phyloP scores from a whole-genome alignment of 1,140 invertebrate genomes.

The Heliothis virescens region DNA sequence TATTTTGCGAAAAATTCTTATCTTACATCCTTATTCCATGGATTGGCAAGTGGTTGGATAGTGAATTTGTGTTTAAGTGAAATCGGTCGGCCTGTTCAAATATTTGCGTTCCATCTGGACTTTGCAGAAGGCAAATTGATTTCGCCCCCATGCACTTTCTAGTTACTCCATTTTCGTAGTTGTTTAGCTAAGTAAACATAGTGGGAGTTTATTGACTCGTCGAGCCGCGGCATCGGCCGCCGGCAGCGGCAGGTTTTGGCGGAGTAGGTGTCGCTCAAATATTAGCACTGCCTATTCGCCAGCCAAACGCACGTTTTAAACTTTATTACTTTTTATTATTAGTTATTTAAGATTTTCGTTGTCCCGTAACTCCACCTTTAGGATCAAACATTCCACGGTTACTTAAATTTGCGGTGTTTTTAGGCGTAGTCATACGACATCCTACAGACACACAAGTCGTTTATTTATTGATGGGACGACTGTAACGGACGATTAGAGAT shows the following conservation, averaged over 20 bases:
- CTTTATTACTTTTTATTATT: conserved; percentile 73
- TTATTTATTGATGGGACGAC: conserved; percentile 53
- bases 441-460: conserved; percentile 51
- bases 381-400: conserved; percentile 49
- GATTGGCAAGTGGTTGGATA: not conserved
- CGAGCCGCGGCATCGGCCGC: conserved; percentile 46
- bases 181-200: conserved; percentile 53
- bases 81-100: not conserved
- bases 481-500: conserved; percentile 55
- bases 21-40: not conserved
- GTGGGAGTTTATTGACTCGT: conserved; percentile 76
- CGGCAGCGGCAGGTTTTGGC: conserved; percentile 73
- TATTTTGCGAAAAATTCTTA: not conserved
- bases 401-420: conserved; percentile 57
- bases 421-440: conserved; percentile 52
- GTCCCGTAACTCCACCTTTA: conserved; percentile 56
- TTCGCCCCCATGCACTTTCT: conserved; percentile 51
- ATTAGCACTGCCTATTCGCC: conserved; percentile 79
- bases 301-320: conserved; percentile 68
- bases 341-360: conserved; percentile 58
- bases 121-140: conserved; percentile 2
- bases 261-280: conserved; percentile 83
- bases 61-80: conserved; percentile 27
- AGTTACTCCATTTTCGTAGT: conserved; percentile 53
- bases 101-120: conserved; percentile 13